Percentiles rank a stretch among this genome's conserved stretches.
phyloP scores from a whole-genome alignment of 2,888 invertebrate species.

The Synanthedon formicaeformis region DNA sequence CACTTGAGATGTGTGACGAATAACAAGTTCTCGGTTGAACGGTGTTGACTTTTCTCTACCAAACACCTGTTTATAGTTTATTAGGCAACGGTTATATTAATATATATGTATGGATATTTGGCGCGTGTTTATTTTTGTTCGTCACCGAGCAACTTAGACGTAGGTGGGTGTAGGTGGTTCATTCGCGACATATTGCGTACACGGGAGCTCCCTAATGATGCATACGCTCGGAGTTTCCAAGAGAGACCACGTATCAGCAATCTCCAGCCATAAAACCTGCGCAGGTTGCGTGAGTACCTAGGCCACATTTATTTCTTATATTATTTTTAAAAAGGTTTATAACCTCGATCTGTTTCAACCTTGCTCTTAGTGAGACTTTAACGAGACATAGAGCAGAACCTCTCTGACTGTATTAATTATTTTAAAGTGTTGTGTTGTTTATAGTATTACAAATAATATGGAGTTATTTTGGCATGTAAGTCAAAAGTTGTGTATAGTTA shows the following conservation, averaged over 20 bases:
- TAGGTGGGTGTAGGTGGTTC: too few species aligned
- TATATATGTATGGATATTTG: too few species aligned
- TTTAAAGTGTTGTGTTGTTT: neutral
- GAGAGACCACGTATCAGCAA: neutral
- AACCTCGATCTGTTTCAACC: neutral
- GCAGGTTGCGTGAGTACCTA: neutral
- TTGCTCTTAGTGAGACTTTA: neutral
- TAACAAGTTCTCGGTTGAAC: too few species aligned
- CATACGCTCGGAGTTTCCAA: neutral
- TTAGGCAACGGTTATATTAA: too few species aligned
- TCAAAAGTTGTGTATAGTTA: too few species aligned
- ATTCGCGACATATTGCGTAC: too few species aligned
- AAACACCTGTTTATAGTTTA: too few species aligned
- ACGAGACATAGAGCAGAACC: neutral
- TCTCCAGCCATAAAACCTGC: neutral
- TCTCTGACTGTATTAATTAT: neutral
- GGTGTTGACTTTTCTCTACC: too few species aligned
- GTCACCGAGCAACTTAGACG: too few species aligned
- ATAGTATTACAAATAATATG: neutral
- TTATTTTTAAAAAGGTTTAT: neutral
- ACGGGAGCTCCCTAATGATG: neutral
- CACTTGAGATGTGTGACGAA: too few species aligned
- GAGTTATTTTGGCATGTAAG: neutral
- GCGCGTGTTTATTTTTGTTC: too few species aligned
- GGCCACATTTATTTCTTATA: neutral